Conservation (phyloP, 2,797 vertebrate species). For the Lepus townsendii region DNA sequence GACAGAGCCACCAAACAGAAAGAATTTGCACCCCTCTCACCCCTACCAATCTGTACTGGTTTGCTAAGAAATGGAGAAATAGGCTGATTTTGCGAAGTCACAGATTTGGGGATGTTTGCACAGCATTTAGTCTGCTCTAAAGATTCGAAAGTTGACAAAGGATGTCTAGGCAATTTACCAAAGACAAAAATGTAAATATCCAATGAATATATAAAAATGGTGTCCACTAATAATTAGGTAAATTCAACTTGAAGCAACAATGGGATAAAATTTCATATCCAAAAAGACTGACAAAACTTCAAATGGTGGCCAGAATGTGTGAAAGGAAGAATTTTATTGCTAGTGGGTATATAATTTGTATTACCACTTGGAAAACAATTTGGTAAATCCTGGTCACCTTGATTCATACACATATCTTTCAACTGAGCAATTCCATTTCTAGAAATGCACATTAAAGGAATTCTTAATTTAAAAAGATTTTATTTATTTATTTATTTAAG, state of each 20-base stretch:
- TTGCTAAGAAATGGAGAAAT: background rate
- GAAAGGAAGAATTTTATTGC: background rate
- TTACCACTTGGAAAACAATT: constrained; percentile 8
- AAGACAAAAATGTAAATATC: background rate
- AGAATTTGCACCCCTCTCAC: background rate
- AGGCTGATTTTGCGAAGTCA: background rate
- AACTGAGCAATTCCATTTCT: background rate
- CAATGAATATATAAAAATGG: background rate
- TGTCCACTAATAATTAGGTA: background rate
- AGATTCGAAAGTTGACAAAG: constrained; percentile 12
- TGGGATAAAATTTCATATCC: background rate
- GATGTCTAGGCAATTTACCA: background rate
- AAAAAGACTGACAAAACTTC: background rate
- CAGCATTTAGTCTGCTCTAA: background rate
- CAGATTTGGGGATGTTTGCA: background rate
- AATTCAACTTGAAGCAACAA: background rate
- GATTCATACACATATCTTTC: background rate
- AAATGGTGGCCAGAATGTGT: background rate
- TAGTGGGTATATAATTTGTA: background rate
- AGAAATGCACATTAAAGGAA: background rate
- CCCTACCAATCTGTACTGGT: background rate
- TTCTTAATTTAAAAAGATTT: background rate
- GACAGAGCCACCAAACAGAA: background rate
- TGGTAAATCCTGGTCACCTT: background rate
- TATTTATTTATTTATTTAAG: no score